Conservation (phyloP, 2,797 vertebrate species). For the Trachops cirrhosus region DNA sequence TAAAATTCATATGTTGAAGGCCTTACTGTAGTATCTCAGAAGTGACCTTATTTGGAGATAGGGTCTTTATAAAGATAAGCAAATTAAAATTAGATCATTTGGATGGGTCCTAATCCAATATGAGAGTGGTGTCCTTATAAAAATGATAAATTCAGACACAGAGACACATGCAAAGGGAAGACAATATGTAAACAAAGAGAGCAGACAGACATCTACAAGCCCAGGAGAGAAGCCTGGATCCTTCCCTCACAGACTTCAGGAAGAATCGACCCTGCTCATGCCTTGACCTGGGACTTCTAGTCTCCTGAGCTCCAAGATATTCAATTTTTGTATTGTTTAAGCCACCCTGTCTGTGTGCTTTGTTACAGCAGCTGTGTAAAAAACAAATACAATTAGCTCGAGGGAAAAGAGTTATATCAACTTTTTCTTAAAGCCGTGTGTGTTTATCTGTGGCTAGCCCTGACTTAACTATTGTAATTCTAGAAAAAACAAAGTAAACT, state of each 20-base stretch:
- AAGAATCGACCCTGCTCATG: not conserved
- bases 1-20: not conserved
- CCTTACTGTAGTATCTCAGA: not conserved
- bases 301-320: not conserved
- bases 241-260: not conserved
- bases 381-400: not conserved
- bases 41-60: conserved; percentile 7
- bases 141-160: conserved; percentile 19
- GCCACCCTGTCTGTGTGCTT: not conserved
- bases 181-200: not conserved
- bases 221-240: not conserved
- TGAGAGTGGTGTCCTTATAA: not conserved
- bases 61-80: conserved; percentile 20
- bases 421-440: not conserved
- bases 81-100: conserved; percentile 43
- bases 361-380: not conserved
- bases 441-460: not conserved
- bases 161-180: not conserved
- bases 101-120: conserved; percentile 1
- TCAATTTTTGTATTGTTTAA: not conserved
- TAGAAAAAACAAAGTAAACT: not conserved
- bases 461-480: not conserved
- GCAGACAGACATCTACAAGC: not conserved
- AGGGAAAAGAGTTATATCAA: not conserved
- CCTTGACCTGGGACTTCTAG: not conserved